Conservation (phyloP, 2,888 invertebrate genomes). For the Coremacera marginata region DNA sequence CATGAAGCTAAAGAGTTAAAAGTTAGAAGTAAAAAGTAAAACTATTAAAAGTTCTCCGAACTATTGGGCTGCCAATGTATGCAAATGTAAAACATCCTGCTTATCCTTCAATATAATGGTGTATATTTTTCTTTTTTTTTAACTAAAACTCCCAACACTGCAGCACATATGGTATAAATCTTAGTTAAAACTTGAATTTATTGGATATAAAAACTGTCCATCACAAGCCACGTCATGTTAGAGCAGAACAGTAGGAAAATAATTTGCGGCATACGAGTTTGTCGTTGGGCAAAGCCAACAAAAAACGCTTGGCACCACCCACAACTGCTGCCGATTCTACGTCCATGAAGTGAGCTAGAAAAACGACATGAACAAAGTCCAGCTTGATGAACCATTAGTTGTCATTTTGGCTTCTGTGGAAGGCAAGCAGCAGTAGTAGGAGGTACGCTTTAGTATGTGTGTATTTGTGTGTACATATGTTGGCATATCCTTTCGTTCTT, state of each 20-base stretch:
- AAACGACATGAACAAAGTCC: not conserved
- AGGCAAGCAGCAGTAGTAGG: not conserved
- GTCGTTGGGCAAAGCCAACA: not conserved
- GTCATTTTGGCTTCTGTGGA: not conserved
- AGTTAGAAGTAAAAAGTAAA: no score
- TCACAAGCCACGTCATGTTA: conserved; percentile 15
- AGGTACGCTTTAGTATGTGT: not conserved
- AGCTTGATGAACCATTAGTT: not conserved
- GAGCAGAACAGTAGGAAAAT: conserved; percentile 4
- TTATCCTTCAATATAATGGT: no score
- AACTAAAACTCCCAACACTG: no score
- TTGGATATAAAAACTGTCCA: conserved; percentile 23
- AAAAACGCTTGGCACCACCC: conserved; percentile 5
- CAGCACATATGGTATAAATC: not conserved
- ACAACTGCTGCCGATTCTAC: not conserved
- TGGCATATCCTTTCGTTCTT: not conserved
- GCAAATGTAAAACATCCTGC: no score
- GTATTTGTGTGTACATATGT: not conserved
- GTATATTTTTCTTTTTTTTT: no score
- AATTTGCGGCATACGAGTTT: not conserved
- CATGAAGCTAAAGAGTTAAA: no score
- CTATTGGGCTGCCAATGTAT: no score
- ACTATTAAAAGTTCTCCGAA: no score
- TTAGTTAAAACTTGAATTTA: conserved; percentile 3
- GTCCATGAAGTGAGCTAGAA: not conserved